Conservation (phyloP, 2,888 invertebrate species). For the Nomada fabriciana region DNA sequence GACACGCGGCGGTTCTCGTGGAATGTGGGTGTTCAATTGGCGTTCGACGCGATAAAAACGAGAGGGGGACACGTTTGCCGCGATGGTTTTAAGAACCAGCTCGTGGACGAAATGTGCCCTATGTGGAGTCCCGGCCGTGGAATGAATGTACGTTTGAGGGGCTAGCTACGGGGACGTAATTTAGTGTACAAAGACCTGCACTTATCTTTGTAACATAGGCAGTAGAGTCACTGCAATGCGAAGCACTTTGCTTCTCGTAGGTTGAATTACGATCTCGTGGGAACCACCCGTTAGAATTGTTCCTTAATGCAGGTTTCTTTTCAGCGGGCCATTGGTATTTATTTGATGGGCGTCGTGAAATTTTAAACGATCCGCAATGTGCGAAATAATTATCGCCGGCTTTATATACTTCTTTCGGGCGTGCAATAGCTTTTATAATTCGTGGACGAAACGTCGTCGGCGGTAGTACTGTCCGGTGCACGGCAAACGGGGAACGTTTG, state of each 20-base stretch:
- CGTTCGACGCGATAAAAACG: too few species aligned
- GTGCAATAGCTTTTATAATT: not conserved
- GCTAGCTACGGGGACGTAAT: constrained; percentile 11
- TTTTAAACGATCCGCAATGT: too few species aligned
- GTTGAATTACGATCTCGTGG: constrained; percentile 21
- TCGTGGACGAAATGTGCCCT: not conserved
- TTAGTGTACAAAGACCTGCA: constrained; percentile 28
- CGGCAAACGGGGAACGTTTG: not conserved
- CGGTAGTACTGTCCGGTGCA: not conserved
- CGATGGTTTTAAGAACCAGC: too few species aligned
- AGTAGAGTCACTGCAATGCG: constrained; percentile 7
- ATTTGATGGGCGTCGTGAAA: too few species aligned
- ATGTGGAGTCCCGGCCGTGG: not conserved
- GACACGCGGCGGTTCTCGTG: not conserved
- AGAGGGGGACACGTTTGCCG: not conserved
- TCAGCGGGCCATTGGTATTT: not conserved
- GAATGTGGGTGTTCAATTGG: not conserved
- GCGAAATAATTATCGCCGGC: not conserved
- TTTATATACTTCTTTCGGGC: not conserved
- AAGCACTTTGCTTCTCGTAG: not conserved
- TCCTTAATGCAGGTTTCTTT: not conserved
- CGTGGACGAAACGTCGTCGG: not conserved
- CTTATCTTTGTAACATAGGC: constrained; percentile 34
- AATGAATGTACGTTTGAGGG: constrained; percentile 3
- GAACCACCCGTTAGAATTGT: constrained; percentile 18